Base-by-base conservation (phyloP, 2,888 invertebrate species). In the Nemotelus nigrinus region DNA sequence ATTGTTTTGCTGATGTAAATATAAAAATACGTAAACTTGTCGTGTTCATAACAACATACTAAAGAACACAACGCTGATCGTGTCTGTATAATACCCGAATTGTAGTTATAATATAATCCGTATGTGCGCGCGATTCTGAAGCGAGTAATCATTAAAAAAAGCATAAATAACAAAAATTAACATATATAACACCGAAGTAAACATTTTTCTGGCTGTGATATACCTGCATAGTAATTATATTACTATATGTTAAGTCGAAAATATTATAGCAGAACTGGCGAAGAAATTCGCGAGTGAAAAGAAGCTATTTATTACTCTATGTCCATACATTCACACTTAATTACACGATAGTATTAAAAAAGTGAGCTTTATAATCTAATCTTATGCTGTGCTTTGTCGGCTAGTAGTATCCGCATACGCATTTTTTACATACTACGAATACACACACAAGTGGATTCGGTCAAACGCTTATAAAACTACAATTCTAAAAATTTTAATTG, bases 191-290 rank as follows among this genome's bases (percentile, higher is more conserved):
- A 25, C 25, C 25, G 25, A 25, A 25, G 25, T 25, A 25, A 25
- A 25, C 25, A 25, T 55, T 10, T 53, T 70, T 70, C 43, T n/a
- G 70, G 70, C 70, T 70, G 70, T 70, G 70, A 70, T 70, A 70
- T 70, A 39, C 55, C 70, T 70, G 44, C 70, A 47, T 10, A 70
- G 55, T 70, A 70, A 70, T 70, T 70, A 70, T 53, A 70, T 70
- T 55, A 70, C 44, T 70, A 3, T 10, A 25, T 43, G 25, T 43
- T 41, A 3, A 5, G 63, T 25, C 25, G 4, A 41, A 63, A 63
- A 10, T 63, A 8, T 41, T 63, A 53, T 7, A 53, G 53, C 53
- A 25, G 25, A 25, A 25, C 25, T 25, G 25, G 25, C 25, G 25
- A 25, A 25, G 25, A 25, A 25, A 25, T 25, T 25, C 25, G 25